These are phyloP conservation scores for Mactra quadrangularis DNA, from an alignment of 1,140 invertebrate species.

Conservation along the genomic window DNA sequence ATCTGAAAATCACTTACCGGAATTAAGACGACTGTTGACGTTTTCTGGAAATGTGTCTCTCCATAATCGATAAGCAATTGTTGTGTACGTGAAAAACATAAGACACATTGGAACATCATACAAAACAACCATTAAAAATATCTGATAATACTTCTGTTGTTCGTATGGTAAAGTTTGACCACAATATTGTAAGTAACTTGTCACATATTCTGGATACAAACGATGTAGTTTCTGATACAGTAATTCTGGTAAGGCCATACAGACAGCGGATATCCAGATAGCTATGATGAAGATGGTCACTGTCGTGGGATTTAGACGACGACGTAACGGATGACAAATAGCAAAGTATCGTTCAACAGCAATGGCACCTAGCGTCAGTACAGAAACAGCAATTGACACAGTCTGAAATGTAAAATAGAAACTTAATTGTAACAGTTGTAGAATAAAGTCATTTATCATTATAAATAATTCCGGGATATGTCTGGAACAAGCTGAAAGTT, in stretches of 20 bases:
- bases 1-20: conserved; percentile 9
- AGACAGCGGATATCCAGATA: conserved; percentile 92
- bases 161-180: conserved; percentile 44
- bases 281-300: conserved; percentile 89
- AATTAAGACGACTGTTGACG: conserved; percentile 5
- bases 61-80: conserved; percentile 32
- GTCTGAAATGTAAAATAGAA: conserved; percentile 87
- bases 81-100: conserved; percentile 52
- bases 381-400: conserved; percentile 94
- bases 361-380: conserved; percentile 94
- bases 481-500: no score
- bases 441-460: no score
- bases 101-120: conserved; percentile 69
- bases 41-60: conserved; percentile 17
- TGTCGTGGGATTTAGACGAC: conserved; percentile 88
- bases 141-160: conserved; percentile 86
- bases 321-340: conserved; percentile 94
- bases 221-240: conserved; percentile 63
- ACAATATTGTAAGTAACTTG: conserved; percentile 55
- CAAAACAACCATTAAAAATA: conserved; percentile 86
- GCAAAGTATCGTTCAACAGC: conserved; percentile 96
- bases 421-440: no score
- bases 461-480: no score
- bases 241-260: conserved; percentile 84
- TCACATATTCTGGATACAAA: conserved; percentile 58